Conservation (phyloP, 2,888 invertebrate genomes). For the Malacosoma neustria region DNA sequence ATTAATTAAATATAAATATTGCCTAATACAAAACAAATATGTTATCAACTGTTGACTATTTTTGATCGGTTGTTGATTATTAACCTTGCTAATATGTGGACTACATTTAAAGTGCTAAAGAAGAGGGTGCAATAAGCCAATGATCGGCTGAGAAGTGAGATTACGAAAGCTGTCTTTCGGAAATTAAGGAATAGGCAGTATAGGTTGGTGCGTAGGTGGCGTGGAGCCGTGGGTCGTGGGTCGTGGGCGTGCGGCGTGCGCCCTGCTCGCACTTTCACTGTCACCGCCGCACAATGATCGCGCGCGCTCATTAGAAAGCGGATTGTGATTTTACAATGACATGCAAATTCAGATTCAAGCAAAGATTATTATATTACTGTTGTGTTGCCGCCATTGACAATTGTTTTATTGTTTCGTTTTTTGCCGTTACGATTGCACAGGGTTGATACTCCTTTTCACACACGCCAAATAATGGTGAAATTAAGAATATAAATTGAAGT, state of each 20-base stretch:
- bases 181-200: too few relatives aligned
- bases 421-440: slow-evolving; percentile 10
- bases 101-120: too few relatives aligned
- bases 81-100: too few relatives aligned
- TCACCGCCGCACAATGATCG: background rate
- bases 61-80: too few relatives aligned
- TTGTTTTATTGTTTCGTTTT: slow-evolving; percentile 33
- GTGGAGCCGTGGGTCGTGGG: background rate
- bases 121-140: too few relatives aligned
- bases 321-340: slow-evolving; percentile 45
- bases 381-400: slow-evolving; percentile 18
- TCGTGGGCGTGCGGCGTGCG: background rate
- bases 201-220: background rate
- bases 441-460: background rate
- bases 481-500: too few relatives aligned
- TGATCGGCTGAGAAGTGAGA: too few relatives aligned
- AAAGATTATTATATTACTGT: slow-evolving; percentile 16
- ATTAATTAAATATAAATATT: background rate
- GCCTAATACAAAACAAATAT: too few relatives aligned
- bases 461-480: too few relatives aligned
- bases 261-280: background rate
- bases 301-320: slow-evolving; percentile 47
- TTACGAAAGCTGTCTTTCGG: too few relatives aligned
- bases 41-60: too few relatives aligned
- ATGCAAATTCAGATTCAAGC: slow-evolving; percentile 43